Evolutionary conservation across 2,113 vertebrate genomes (phyloP), one percentile per base, ranked within the genome.

Genomic region (Hypanus sabinus): DNA sequence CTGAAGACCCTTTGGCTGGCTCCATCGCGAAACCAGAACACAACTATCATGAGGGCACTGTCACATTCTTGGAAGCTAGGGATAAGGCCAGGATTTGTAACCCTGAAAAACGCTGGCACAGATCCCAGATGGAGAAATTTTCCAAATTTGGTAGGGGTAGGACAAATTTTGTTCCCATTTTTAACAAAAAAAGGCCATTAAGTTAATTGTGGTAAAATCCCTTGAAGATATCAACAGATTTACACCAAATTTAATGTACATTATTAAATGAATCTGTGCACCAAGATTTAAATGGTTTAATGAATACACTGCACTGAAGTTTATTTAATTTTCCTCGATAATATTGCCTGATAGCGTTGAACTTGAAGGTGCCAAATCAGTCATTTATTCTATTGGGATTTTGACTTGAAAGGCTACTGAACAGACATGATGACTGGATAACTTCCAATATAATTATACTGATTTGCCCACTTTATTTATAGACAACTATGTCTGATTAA

Each of bases 381-480:
- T 73, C 46, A 9, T 93, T 93, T 71, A 75, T 22, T 27, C 91
- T 73, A 24, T 27, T 73, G 91, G 91, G 91, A 71, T 75, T 93
- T 73, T 14, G 73, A 93, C 24, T 27, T 55, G n/a, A 68, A 65
- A 30, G 60, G 60, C 14, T 65, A 60, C 30, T 90, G 91, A 73
- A 70, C 36, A 30, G 36, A 93, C 22, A 24, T 93, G 68, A 93
- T 93, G 70, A 93, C 70, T 73, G 10, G 70, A 73, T 73, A 55
- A 20, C 68, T 73, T 73, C 68, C 70, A 65, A 93, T 73, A 11
- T 73, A 38, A 93, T 93, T 93, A 75, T 27, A 73, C 46, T 93
- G 91, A 71, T 93, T 93, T 93, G 70, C 68, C 36, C 36, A 93
- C 33, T 93, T 93, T 93, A 93, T 73, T 93, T 93, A 93, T 93